These are phyloP conservation scores for Hemiprocne comata DNA, from an alignment of 2,113 vertebrate genomes.

Conservation along the genomic window DNA sequence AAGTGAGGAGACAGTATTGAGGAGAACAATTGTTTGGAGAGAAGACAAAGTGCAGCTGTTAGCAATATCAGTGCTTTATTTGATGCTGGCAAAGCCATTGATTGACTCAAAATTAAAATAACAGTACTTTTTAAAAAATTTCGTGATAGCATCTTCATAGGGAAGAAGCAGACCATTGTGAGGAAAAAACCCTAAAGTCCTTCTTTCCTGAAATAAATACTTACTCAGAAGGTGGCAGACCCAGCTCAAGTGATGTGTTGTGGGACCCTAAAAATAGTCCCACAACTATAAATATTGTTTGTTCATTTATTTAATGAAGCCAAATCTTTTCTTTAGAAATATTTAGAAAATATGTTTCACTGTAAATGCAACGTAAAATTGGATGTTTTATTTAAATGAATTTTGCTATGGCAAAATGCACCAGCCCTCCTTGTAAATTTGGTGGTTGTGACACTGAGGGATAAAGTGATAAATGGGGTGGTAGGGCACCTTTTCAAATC, in stretches of 20 bases:
- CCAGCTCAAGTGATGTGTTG: neutral
- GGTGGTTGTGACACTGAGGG: neutral
- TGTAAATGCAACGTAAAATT: neutral
- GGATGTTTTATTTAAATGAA: neutral
- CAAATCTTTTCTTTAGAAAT: neutral
- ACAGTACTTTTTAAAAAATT: neutral
- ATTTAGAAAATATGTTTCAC: too few species aligned
- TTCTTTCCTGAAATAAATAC: neutral
- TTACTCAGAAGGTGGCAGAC: neutral
- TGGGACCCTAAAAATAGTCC: neutral
- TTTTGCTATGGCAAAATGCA: neutral
- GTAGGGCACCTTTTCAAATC: neutral
- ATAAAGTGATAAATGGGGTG: neutral
- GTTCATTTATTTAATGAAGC: constrained; percentile 5
- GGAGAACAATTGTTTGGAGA: neutral
- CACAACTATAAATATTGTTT: neutral
- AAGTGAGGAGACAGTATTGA: neutral
- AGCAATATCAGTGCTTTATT: neutral
- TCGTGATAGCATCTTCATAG: neutral
- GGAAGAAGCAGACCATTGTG: neutral
- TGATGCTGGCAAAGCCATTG: neutral
- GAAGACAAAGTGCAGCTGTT: neutral
- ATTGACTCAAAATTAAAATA: neutral
- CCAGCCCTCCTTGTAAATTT: neutral
- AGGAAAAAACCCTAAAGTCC: neutral